A percentile compares a stretch with the other conserved stretches of the same genome.
These are phyloP conservation scores for Musca domestica DNA, from an alignment of 1,140 invertebrate genomes.

Conservation along the genomic window DNA sequence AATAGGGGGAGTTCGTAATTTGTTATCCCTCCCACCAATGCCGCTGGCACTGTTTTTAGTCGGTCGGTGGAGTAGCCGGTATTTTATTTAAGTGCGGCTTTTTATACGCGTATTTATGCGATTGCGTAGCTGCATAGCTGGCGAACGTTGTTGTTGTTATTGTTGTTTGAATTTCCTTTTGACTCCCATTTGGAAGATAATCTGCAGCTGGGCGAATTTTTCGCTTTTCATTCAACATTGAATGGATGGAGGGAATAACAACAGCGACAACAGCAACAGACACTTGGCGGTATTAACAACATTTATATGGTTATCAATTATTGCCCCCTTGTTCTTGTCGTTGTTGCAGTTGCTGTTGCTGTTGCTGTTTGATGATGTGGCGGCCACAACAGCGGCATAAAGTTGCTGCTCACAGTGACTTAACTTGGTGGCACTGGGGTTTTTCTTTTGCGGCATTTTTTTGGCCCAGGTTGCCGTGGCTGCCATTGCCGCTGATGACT, in stretches of 20 bases:
- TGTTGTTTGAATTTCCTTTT: background rate
- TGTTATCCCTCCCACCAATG: too few relatives aligned
- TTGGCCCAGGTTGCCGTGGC: too few relatives aligned
- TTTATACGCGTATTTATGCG: constrained; percentile 11
- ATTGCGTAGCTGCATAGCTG: constrained; percentile 1
- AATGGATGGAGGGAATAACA: background rate
- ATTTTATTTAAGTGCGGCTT: background rate
- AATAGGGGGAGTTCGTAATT: too few relatives aligned
- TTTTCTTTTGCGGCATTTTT: too few relatives aligned
- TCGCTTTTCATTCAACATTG: constrained; percentile 7
- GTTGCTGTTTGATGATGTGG: background rate
- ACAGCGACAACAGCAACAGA: background rate
- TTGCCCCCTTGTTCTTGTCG: background rate
- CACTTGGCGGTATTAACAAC: background rate
- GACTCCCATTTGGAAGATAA: background rate
- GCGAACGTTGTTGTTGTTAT: too few relatives aligned
- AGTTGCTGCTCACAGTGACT: too few relatives aligned
- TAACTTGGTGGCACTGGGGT: too few relatives aligned
- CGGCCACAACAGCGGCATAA: too few relatives aligned
- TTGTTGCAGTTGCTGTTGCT: background rate
- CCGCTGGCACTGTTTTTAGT: too few relatives aligned
- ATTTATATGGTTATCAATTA: constrained; percentile 8
- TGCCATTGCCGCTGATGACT: too few relatives aligned
- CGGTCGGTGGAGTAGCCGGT: too few relatives aligned
- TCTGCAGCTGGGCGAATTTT: constrained; percentile 8